These are phyloP conservation scores for Chloromyia formosa DNA, from an alignment of 2,888 invertebrate species.

Conservation along the genomic window DNA sequence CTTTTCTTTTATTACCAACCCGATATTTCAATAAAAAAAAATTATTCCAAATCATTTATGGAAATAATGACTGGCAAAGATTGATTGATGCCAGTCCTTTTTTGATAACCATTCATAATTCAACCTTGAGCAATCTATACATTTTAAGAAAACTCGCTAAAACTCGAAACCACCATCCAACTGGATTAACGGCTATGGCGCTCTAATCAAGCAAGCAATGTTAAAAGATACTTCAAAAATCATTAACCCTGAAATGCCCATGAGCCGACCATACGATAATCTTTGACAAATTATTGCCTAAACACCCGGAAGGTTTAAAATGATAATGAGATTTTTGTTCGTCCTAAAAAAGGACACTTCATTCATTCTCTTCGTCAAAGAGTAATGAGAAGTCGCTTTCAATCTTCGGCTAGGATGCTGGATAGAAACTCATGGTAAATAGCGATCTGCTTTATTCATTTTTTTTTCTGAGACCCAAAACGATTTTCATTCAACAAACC, in stretches of 20 bases:
- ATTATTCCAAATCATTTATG: too few species aligned
- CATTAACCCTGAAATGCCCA: slow-evolving; percentile 21
- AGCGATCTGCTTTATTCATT: neutral
- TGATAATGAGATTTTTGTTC: slow-evolving; percentile 8
- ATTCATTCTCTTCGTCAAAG: neutral
- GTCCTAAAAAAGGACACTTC: neutral
- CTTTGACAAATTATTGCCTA: slow-evolving; percentile 30
- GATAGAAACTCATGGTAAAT: neutral
- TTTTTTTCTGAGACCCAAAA: neutral
- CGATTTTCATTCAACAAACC: neutral
- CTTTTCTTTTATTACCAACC: too few species aligned
- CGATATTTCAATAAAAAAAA: too few species aligned
- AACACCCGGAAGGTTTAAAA: neutral
- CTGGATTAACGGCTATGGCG: neutral
- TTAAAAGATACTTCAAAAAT: slow-evolving; percentile 18
- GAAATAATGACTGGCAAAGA: neutral
- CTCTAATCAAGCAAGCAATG: neutral
- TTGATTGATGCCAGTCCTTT: too few species aligned
- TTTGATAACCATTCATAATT: too few species aligned
- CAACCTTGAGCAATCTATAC: too few species aligned
- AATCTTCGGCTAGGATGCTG: neutral
- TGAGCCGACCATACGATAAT: slow-evolving; percentile 12
- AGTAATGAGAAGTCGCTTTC: neutral
- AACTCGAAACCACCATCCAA: too few species aligned
- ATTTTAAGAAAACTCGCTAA: too few species aligned